Evolutionary conservation across 2,797 vertebrate genomes (phyloP), one percentile per base, ranked within the genome.

Genomic region (Astyanax mexicanus): DNA sequence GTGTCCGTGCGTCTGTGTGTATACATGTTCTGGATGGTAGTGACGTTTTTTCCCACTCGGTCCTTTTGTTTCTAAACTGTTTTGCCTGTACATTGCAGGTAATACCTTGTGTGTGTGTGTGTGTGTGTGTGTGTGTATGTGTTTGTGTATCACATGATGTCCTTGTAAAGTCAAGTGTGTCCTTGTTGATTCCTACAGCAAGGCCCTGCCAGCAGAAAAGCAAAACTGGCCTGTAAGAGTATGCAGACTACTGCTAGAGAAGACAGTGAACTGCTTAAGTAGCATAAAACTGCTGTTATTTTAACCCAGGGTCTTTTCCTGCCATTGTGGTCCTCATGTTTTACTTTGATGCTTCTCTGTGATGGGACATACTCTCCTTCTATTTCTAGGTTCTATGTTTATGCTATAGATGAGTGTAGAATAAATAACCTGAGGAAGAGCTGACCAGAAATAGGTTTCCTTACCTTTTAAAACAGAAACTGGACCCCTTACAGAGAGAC

Each of bases 291-390:
- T 4, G 25, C 11, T 54, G 62, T 75, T 52, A 58, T 75, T 73
- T 68, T 61, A 79, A 76, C 57, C 47, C 70, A 47, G 32, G 69
- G 64, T n/a, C 65, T 77, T 73, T 79, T 77, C 79, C 79, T 81
- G 58, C 66, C 13, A 79, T 84, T 84, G 73, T 79, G 23, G 19
- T 38, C 10, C 27, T 67, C 38, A 23, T 74, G 65, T n/a, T 42
- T 54, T 13, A 11, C 52, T 29, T 49, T 67, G 13, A 23, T 42
- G 42, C 13, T 35, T 37, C 40, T 62, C 23, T 54, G 40, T 51
- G 19, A 37, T 80, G 54, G 58, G 42, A 51, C 29, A 66, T 32
- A 66, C 45, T 44, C 8, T 70, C 51, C 58, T 66, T 67, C 73
- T 73, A 61, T 67, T 62, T 64, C 27, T 58, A 27, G 21, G 11